phyloP scores from a whole-genome alignment of 2,113 vertebrate species.

The Elgaria multicarinata region DNA sequence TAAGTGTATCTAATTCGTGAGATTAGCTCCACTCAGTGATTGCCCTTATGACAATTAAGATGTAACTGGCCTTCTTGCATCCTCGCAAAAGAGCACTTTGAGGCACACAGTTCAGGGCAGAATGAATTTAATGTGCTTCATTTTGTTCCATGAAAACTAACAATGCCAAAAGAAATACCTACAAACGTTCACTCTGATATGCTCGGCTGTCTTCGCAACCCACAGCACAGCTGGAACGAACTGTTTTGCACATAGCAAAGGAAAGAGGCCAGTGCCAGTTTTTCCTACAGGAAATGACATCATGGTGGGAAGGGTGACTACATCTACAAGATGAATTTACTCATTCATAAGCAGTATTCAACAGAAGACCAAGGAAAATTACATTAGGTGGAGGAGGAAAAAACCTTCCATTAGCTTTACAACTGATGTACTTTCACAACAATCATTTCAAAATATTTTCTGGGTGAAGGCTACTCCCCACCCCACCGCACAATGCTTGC shows the following conservation, averaged over 20 bases:
- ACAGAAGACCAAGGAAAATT: not conserved
- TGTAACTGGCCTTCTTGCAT: conserved; percentile 32
- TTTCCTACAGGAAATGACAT: not conserved
- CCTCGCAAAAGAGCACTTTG: conserved; percentile 30
- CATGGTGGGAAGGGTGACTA: not conserved
- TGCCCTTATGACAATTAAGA: conserved; percentile 53
- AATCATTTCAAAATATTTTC: too few species aligned
- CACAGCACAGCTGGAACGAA: not conserved
- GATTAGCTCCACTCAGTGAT: conserved; percentile 47
- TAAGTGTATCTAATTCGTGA: conserved; percentile 70
- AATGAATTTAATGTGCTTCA: conserved; percentile 13
- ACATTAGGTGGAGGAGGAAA: not conserved
- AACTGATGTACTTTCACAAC: too few species aligned
- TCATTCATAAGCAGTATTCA: not conserved
- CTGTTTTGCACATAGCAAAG: not conserved
- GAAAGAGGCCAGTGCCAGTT: too few species aligned
- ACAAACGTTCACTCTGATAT: not conserved
- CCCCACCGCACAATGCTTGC: too few species aligned
- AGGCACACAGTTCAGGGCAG: conserved; percentile 39
- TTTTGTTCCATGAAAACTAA: not conserved
- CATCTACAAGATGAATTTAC: not conserved
- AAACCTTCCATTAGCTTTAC: too few species aligned
- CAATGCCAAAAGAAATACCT: not conserved
- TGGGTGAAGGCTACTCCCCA: too few species aligned
- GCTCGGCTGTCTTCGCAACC: not conserved